Conservation (phyloP, 2,113 vertebrate species). For the Hirundichthys speculiger region DNA sequence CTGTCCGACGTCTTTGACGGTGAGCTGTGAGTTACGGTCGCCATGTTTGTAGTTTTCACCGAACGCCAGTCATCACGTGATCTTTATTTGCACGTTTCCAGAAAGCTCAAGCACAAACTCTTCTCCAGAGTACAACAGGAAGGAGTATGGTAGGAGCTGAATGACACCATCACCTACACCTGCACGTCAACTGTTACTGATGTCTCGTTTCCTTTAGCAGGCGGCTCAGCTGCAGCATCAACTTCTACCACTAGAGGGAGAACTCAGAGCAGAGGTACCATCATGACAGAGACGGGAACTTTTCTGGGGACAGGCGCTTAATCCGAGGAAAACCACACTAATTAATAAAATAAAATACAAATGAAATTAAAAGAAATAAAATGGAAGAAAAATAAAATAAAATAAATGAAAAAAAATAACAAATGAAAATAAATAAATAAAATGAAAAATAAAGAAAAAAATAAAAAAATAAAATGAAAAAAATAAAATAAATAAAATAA, state of each 20-base stretch:
- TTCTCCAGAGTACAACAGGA: constrained; percentile 92
- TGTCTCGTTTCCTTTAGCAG: constrained; percentile 37
- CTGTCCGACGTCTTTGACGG: constrained; percentile 86
- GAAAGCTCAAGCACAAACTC: constrained; percentile 93
- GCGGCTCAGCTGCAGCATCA: constrained; percentile 76
- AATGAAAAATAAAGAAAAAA: no score
- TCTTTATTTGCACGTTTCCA: constrained; percentile 52
- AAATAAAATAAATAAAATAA: no score
- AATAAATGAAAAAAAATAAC: no score
- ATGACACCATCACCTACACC: neutral
- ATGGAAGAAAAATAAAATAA: no score
- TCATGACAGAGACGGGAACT: no score
- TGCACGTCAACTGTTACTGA: neutral
- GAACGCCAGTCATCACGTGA: neutral
- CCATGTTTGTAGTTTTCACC: neutral
- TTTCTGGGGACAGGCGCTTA: no score
- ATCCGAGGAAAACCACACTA: no score
- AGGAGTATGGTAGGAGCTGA: constrained; percentile 85
- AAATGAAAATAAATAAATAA: no score
- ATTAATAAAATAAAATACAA: no score
- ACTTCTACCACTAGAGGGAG: constrained; percentile 86
- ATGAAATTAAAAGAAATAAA: no score
- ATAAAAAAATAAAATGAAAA: no score
- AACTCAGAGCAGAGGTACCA: constrained; percentile 88
- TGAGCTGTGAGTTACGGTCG: constrained; percentile 55